Conservation (phyloP, 2,888 invertebrate species). For the Aelia acuminata region DNA sequence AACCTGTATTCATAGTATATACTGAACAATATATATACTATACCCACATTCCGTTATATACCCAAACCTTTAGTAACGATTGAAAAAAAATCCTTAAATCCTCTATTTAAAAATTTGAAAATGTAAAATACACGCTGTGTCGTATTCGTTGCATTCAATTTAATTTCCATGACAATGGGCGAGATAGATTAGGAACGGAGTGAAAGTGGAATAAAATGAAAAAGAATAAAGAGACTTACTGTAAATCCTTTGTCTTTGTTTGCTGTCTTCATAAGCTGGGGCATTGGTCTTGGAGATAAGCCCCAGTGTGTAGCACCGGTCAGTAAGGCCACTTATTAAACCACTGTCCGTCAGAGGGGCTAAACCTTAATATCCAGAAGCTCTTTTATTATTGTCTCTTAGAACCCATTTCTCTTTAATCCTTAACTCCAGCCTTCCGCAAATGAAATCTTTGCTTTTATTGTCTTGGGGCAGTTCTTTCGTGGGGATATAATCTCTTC, state of each 20-base stretch:
- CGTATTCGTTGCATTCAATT: neutral
- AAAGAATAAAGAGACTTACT: slow-evolving; percentile 35
- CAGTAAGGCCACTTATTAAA: slow-evolving; percentile 44
- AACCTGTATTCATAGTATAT: too few relatives aligned
- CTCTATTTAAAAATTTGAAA: too few relatives aligned
- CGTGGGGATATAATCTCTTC: slow-evolving; percentile 13
- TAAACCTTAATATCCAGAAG: slow-evolving; percentile 41
- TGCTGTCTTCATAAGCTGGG: slow-evolving; percentile 38
- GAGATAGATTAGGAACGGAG: neutral
- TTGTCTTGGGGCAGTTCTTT: slow-evolving; percentile 2
- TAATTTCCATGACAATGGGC: neutral
- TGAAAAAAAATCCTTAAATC: too few relatives aligned
- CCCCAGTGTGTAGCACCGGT: slow-evolving; percentile 16
- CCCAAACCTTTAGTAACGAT: too few relatives aligned
- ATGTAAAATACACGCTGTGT: neutral
- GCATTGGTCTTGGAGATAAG: slow-evolving; percentile 43
- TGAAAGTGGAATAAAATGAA: slow-evolving; percentile 24
- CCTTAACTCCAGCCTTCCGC: slow-evolving; percentile 25
- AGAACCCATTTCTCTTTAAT: slow-evolving; percentile 41
- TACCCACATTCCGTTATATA: too few relatives aligned
- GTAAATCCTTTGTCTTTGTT: slow-evolving; percentile 26
- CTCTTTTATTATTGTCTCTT: slow-evolving; percentile 48
- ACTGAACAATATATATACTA: too few relatives aligned
- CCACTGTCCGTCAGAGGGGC: slow-evolving; percentile 38
- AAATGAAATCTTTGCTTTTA: slow-evolving; percentile 38